Percentiles rank a stretch among this genome's conserved stretches.
These are phyloP conservation scores for Nasonia vitripennis DNA, from an alignment of 1,140 invertebrate species.

Conservation along the genomic window DNA sequence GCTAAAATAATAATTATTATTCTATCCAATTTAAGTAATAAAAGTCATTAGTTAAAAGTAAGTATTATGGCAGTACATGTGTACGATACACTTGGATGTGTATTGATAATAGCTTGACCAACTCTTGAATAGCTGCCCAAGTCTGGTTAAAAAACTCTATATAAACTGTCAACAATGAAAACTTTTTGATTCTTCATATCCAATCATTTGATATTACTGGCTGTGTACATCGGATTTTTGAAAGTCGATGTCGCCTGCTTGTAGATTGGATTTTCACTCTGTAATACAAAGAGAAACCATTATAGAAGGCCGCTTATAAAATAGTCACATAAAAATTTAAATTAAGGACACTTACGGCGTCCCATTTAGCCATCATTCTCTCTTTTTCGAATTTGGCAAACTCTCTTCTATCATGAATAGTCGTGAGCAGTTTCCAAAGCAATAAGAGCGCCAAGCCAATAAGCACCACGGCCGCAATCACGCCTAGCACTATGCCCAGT, in stretches of 20 bases:
- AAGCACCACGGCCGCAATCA: conserved; percentile 92
- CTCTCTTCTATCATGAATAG: conserved; percentile 95
- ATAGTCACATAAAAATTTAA: background rate
- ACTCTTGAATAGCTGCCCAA: conserved; percentile 42
- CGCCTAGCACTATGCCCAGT: conserved; percentile 92
- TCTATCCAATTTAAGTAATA: conserved; percentile 14
- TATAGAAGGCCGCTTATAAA: background rate
- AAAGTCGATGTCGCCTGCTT: conserved; percentile 98
- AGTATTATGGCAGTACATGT: conserved; percentile 36
- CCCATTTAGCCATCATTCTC: conserved; percentile 95
- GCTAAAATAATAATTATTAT: background rate
- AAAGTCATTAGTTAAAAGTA: conserved; percentile 13
- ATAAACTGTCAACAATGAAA: conserved; percentile 42
- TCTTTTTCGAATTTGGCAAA: conserved; percentile 98
- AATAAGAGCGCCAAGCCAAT: conserved; percentile 92
- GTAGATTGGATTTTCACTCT: conserved; percentile 99
- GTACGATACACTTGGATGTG: background rate
- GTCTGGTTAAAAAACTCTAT: conserved; percentile 19
- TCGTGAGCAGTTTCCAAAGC: conserved; percentile 97
- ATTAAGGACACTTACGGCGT: conserved; percentile 81
- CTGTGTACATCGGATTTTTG: conserved; percentile 97
- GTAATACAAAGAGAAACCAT: conserved; percentile 56
- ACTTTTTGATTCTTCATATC: conserved; percentile 25
- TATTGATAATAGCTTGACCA: conserved; percentile 28
- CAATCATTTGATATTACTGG: conserved; percentile 50